phyloP scores from a whole-genome alignment of 2,113 vertebrate genomes.

The Paradisaea rubra region DNA sequence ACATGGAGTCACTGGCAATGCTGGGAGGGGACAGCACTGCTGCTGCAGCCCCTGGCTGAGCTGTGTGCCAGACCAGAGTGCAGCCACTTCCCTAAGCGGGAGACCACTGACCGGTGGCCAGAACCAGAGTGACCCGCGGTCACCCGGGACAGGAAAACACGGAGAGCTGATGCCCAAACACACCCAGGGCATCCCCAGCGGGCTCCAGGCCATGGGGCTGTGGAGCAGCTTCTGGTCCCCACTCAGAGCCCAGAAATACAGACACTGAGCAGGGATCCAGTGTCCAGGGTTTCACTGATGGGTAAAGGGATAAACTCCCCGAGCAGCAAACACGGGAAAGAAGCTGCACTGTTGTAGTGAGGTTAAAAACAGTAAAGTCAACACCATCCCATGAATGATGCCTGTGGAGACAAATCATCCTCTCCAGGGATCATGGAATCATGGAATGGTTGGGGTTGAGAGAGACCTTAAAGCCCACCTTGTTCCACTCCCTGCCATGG shows the following conservation, averaged over 20 bases:
- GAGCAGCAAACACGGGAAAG: not conserved
- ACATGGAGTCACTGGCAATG: not conserved
- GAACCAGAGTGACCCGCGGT: not conserved
- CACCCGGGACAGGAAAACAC: too few species aligned
- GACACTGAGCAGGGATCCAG: not conserved
- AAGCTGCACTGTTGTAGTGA: not conserved
- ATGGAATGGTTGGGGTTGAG: too few species aligned
- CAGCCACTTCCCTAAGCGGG: fast-evolving
- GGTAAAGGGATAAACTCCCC: not conserved
- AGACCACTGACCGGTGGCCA: not conserved
- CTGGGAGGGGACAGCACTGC: fast-evolving
- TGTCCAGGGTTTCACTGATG: not conserved
- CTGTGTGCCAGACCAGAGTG: not conserved
- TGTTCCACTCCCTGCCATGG: not conserved
- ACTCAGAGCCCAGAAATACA: not conserved
- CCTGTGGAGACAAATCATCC: not conserved
- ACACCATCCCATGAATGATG: fast-evolving
- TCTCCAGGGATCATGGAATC: not conserved
- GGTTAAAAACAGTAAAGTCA: not conserved
- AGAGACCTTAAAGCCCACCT: not conserved
- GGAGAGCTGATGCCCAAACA: fast-evolving
- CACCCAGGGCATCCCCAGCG: not conserved
- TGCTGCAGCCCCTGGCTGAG: not conserved
- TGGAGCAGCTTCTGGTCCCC: not conserved
- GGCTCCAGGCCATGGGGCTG: fast-evolving